Base-by-base conservation (phyloP, 2,888 invertebrate species). In the Frankliniella fusca region DNA sequence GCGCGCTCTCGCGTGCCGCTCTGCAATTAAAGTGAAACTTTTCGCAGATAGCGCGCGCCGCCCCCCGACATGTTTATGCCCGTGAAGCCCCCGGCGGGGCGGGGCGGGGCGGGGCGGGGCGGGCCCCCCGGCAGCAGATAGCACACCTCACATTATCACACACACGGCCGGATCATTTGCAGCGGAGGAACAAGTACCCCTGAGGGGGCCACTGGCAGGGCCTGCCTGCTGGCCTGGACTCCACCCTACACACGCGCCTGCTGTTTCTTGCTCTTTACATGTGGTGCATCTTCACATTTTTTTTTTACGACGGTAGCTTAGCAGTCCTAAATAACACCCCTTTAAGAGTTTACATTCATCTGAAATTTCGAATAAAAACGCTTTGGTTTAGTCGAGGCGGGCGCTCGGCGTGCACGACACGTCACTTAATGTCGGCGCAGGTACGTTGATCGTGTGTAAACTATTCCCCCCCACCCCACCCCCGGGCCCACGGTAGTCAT, bases 21-120 rank as follows among this genome's bases (percentile, higher is more conserved):
- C 23, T 23, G 70, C 27, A 76, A 76, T 76, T 76, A 76, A 54
- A 76, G 70, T 23, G 70, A 76, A 76, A 76, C 70, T 76, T 76
- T 76, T 23, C 70, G 27, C 70, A 76, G 70, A 61, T 61, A 61
- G 61, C 61, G 61, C 3, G 54, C 54, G 15, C 54, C 18, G 18
- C 18, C 54, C 15, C 54, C 54, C 18, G 54, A 54, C 54, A 54
- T 15, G 54, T 54, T 54, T 54, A 54, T 54, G 54, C 18, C 18
- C 54, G 11, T 54, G 54, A 12, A 20, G 54, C 20, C 15, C 54
- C 18, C 54, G 54, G 18, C 38, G 54, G 12, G 38, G 38, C 38
- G n/a, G n/a, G n/a, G n/a, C n/a, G n/a, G n/a, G n/a, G n/a, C n/a
- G n/a, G n/a, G n/a, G n/a, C n/a, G n/a, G n/a, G 54, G 18, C 38